Percentiles rank a stretch among this genome's conserved stretches.
These are phyloP conservation scores for human DNA, from an alignment of 2,113 vertebrate species.

Conservation along the genomic window DNA sequence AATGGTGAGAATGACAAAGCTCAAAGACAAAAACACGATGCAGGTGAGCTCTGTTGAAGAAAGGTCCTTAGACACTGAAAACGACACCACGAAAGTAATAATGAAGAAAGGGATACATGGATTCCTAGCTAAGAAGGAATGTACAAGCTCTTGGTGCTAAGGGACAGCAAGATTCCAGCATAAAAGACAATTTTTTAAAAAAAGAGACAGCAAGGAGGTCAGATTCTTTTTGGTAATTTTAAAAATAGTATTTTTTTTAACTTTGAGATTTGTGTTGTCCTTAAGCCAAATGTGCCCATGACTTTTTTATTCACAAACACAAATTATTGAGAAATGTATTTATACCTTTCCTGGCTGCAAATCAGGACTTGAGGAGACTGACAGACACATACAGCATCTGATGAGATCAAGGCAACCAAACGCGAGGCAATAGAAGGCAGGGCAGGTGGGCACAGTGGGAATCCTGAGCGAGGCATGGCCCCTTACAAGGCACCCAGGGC, in stretches of 20 bases:
- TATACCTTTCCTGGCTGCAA: accelerated
- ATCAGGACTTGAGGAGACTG: accelerated
- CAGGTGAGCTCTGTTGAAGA: accelerated
- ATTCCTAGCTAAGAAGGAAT: accelerated
- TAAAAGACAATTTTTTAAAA: accelerated
- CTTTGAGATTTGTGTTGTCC: no score
- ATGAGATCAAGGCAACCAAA: accelerated
- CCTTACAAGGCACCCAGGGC: accelerated
- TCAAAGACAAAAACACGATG: accelerated
- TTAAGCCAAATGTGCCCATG: accelerated
- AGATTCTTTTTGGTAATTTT: background rate
- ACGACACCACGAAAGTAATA: accelerated
- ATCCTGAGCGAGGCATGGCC: accelerated
- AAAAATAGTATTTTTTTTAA: background rate
- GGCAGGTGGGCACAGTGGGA: accelerated
- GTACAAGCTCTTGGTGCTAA: accelerated
- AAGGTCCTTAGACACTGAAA: no score
- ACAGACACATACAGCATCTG: accelerated
- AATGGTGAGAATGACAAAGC: no score
- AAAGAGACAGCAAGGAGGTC: accelerated
- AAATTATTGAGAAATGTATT: background rate
- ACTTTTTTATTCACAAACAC: accelerated
- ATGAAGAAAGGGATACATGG: accelerated
- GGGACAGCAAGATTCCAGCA: accelerated
- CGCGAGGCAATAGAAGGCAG: accelerated